Evolutionary conservation across 2,113 vertebrate genomes (phyloP).

Genomic region (Crotalus horridus): DNA sequence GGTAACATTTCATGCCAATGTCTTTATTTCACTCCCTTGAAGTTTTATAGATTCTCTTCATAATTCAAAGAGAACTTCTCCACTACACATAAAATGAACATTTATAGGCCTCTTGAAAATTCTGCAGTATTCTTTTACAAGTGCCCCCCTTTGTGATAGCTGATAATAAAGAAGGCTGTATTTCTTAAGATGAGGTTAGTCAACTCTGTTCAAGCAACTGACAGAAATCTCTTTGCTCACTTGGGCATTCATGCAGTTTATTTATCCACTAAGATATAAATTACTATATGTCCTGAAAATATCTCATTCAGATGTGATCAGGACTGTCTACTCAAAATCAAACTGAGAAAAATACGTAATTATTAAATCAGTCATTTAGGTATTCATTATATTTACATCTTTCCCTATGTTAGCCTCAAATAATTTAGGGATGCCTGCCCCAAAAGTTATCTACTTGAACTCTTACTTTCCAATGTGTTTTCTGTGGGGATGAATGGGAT

Average conservation of each 20-base stretch:
- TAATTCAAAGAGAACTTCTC: fast-evolving
- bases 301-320: constrained; percentile 18
- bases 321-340: constrained; percentile 19
- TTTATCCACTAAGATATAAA: not conserved
- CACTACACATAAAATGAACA: not conserved
- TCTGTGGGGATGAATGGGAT: not conserved
- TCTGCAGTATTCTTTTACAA: not conserved
- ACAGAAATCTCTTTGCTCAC: not conserved
- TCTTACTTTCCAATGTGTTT: not conserved
- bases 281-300: not conserved
- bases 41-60: not conserved
- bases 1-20: not conserved
- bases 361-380: not conserved
- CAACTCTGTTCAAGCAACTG: constrained; percentile 6
- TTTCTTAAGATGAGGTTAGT: not conserved
- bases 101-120: constrained; percentile 8
- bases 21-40: fast-evolving
- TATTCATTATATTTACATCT: not conserved
- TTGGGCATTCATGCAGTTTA: not conserved
- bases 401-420: not conserved
- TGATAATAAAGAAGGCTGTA: not conserved
- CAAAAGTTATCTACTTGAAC: not conserved
- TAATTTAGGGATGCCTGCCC: not conserved
- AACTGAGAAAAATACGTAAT: not conserved
- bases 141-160: not conserved